These are phyloP conservation scores for Gymnocheta viridis DNA, from an alignment of 2,888 invertebrate species.

Conservation along the genomic window DNA sequence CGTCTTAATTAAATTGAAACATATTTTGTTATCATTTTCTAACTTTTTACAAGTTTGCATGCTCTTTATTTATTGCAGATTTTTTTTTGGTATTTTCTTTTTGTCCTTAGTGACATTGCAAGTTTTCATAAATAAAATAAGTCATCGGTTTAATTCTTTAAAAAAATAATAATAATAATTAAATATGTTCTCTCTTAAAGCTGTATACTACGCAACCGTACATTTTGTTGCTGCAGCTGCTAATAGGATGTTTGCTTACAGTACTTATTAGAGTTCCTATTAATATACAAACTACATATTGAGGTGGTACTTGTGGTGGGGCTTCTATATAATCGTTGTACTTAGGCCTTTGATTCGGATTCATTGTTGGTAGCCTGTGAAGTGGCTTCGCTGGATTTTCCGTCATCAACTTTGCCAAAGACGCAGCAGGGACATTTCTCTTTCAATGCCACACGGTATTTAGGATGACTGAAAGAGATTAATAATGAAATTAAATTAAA, in stretches of 20 bases:
- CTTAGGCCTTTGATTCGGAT: conserved; percentile 62
- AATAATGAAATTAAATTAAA: neutral
- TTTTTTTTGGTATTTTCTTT: conserved; percentile 68
- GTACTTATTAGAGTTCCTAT: conserved; percentile 10
- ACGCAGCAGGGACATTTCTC: conserved; percentile 85
- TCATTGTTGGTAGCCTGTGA: conserved; percentile 78
- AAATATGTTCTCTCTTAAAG: conserved; percentile 70
- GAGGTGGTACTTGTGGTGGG: conserved; percentile 47
- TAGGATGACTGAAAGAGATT: conserved; percentile 83
- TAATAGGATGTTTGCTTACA: conserved; percentile 21
- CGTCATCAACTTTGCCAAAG: conserved; percentile 80
- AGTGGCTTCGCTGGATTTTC: conserved; percentile 78
- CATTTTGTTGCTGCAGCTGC: conserved; percentile 79
- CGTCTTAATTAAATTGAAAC: neutral
- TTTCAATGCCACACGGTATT: conserved; percentile 85
- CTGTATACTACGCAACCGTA: too few species aligned
- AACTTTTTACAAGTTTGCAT: conserved; percentile 74
- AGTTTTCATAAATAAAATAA: conserved; percentile 70
- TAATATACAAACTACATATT: neutral
- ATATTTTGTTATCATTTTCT: neutral
- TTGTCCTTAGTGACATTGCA: conserved; percentile 79
- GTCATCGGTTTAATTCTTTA: conserved; percentile 67
- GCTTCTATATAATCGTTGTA: neutral
- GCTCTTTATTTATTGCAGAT: conserved; percentile 74
- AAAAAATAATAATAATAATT: conserved; percentile 69